Percentiles rank a stretch among this genome's conserved stretches.
Evolutionary conservation across 35 echinoderm and acorn worm species (phyloP).

Genomic region (Holothuria glaberrima): DNA sequence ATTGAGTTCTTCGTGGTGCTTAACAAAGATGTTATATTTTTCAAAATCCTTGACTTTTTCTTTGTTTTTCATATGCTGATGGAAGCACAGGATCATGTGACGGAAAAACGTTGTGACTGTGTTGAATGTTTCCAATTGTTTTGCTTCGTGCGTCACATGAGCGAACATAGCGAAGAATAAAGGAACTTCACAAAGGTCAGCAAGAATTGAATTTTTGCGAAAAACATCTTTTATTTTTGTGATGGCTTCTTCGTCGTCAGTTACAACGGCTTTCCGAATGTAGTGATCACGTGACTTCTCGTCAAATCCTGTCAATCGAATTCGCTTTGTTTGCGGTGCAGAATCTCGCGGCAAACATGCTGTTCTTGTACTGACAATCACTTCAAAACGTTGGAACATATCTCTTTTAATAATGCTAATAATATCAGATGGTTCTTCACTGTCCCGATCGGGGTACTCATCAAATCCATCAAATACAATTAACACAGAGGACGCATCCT

Average conservation of each 20-base stretch:
- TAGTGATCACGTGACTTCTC: background rate
- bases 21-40: background rate
- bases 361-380: background rate
- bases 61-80: background rate
- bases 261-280: background rate
- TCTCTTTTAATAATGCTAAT: background rate
- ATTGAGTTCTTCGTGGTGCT: background rate
- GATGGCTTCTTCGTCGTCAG: background rate
- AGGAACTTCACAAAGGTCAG: conserved; percentile 30
- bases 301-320: background rate
- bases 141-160: conserved; percentile 1
- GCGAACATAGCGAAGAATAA: conserved; percentile 49
- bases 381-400: background rate
- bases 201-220: conserved; percentile 2
- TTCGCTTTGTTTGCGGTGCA: background rate
- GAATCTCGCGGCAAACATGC: background rate
- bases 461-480: conserved; percentile 9
- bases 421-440: background rate
- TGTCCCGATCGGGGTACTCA: conserved; percentile 4
- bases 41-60: background rate
- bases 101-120: conserved; percentile 21
- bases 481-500: background rate
- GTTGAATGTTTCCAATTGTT: background rate
- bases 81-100: conserved; percentile 16
- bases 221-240: background rate